Base-by-base conservation (phyloP, 2,113 vertebrate genomes). In the Sterrhoptilus dennistouni region DNA sequence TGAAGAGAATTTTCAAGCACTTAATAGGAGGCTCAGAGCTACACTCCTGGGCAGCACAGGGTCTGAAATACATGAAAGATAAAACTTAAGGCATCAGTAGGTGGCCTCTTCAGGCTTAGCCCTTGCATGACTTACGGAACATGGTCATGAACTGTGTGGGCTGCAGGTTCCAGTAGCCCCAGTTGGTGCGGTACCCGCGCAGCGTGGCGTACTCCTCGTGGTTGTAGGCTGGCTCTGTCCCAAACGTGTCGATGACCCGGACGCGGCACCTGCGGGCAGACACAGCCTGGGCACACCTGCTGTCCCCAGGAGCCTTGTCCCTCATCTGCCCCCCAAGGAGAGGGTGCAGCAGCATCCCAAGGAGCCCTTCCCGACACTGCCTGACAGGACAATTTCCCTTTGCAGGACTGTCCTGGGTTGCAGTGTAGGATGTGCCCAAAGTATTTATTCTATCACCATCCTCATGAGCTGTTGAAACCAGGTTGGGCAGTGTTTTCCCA, bases 161-260 rank as follows among this genome's bases (percentile, higher is more conserved):
- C 88, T 98, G 98, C 40, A 99, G 98, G 97, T 99, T 99, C 99
- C 99, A 99, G 98, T 99, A 99, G 87, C 99, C 99, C 99, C 99
- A 99, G 98, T 99, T 99, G 94, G 99, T 99, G 80, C 99, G 98
- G 98, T 98, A 99, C 83, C 99, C 99, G 0, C 99, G 98, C 91
- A 99, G 97, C 0, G 99, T 99, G 96, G 99, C 99, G 1, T 99
- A 99, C 70, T 99, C 99, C 97, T 99, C 99, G 0, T 99, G 99
- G 97, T 99, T 99, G 97, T 99, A 99, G 0, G 99, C 99, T 0
- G 99, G 99, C 79, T 99, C 99, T 0, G 99, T 99, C 65, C 99
- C 99, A 5, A 99, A 99, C 31, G 99, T 99, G 96, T 99, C 99
- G 3, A 99, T 99, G 96, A 99, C 99, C 57, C 99, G 98, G 29